phyloP scores from a whole-genome alignment of 2,888 invertebrate species.

The Spilarctia lutea region DNA sequence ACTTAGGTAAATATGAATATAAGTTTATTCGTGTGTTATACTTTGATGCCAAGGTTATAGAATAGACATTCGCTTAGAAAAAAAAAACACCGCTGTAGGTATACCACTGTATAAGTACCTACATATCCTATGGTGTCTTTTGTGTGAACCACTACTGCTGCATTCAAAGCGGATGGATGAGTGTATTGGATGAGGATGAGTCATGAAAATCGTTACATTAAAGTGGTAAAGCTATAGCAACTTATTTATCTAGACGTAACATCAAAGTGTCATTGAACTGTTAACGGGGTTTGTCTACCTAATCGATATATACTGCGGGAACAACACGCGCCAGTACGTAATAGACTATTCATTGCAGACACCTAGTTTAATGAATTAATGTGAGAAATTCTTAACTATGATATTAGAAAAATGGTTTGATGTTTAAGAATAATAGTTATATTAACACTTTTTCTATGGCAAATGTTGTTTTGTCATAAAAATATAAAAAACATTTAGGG shows the following conservation, averaged over 20 bases:
- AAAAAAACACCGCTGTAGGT: too few species aligned
- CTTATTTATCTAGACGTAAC: neutral
- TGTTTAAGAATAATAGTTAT: neutral
- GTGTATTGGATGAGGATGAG: neutral
- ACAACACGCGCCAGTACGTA: neutral
- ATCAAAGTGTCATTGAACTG: slow-evolving; percentile 19
- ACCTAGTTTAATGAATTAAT: neutral
- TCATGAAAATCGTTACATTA: neutral
- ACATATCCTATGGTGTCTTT: neutral
- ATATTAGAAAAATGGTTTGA: neutral
- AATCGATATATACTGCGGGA: slow-evolving; percentile 21
- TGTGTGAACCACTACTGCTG: neutral
- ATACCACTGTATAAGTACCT: neutral
- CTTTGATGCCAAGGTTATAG: neutral
- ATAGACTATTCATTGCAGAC: neutral
- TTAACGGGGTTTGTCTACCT: slow-evolving; percentile 6
- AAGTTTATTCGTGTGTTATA: too few species aligned
- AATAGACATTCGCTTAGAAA: neutral
- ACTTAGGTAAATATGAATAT: neutral
- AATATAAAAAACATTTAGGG: too few species aligned
- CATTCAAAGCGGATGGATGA: neutral
- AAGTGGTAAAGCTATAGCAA: neutral
- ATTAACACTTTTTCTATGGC: too few species aligned
- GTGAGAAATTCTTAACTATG: neutral
- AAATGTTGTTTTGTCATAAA: too few species aligned